These are phyloP conservation scores for Blera fallax DNA, from an alignment of 2,888 invertebrate species.

Conservation along the genomic window DNA sequence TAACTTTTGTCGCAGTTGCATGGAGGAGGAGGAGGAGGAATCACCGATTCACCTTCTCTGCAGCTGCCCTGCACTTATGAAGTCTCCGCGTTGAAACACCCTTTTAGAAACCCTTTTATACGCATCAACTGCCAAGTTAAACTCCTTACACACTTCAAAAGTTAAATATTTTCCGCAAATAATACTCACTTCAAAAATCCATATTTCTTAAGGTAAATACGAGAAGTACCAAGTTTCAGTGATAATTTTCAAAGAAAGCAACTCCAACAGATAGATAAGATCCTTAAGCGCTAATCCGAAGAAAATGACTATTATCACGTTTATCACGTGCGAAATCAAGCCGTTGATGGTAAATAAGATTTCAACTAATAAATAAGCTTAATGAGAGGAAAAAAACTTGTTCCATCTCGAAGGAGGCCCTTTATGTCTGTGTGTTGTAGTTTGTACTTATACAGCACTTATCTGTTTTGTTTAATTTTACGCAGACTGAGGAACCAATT, in stretches of 20 bases:
- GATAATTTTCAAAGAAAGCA: background rate
- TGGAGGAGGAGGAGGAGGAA: no score
- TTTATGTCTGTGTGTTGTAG: background rate
- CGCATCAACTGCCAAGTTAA: no score
- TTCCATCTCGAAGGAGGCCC: background rate
- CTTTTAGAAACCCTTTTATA: no score
- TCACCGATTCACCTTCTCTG: no score
- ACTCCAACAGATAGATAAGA: background rate
- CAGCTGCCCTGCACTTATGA: no score
- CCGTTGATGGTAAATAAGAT: background rate
- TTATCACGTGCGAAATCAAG: background rate
- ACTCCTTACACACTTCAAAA: background rate
- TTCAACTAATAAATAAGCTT: background rate
- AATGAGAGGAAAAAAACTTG: background rate
- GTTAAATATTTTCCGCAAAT: background rate
- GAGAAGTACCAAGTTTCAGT: background rate
- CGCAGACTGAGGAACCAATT: background rate
- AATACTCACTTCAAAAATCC: background rate
- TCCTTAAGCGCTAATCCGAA: background rate
- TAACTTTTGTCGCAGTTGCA: no score
- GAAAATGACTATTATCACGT: background rate
- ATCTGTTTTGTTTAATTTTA: background rate
- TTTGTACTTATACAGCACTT: background rate
- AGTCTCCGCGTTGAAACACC: no score
- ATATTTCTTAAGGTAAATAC: background rate